Conservation (phyloP, 2,797 vertebrate genomes). For the Phrynocephalus forsythii region DNA sequence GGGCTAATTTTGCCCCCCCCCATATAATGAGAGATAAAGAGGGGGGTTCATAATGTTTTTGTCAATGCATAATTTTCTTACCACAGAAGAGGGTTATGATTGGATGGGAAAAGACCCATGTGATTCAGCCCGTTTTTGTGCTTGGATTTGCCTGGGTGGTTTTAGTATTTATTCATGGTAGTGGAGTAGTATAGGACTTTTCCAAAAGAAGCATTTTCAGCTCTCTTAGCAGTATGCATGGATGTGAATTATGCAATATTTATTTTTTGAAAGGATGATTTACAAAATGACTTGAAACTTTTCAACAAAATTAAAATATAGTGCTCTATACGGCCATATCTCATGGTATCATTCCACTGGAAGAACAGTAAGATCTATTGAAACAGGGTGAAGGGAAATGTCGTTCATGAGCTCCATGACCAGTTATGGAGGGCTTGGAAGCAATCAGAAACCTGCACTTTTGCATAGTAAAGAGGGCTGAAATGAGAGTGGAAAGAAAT, state of each 20-base stretch:
- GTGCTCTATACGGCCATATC: not conserved
- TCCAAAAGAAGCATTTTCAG: not conserved
- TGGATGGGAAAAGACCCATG: not conserved
- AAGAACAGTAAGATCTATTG: not conserved
- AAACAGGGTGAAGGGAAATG: not conserved
- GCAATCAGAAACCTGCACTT: too few species aligned
- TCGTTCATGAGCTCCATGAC: not conserved
- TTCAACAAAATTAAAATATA: constrained; percentile 4
- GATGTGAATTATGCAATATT: constrained; percentile 15
- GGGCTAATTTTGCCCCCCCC: too few species aligned
- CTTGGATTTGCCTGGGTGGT: not conserved
- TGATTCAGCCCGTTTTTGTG: not conserved
- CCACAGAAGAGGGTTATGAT: not conserved
- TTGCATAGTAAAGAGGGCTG: too few species aligned
- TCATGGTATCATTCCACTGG: not conserved
- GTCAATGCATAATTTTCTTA: too few species aligned
- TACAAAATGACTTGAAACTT: not conserved
- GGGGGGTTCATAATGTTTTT: not conserved
- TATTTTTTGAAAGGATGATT: constrained; percentile 22
- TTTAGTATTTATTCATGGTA: not conserved
- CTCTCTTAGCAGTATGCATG: not conserved
- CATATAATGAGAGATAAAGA: too few species aligned
- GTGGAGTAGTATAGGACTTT: not conserved
- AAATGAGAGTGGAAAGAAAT: too few species aligned
- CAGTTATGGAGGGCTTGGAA: not conserved